Base-by-base conservation (phyloP, 1,140 invertebrate genomes). In the Microplitis mediator region DNA sequence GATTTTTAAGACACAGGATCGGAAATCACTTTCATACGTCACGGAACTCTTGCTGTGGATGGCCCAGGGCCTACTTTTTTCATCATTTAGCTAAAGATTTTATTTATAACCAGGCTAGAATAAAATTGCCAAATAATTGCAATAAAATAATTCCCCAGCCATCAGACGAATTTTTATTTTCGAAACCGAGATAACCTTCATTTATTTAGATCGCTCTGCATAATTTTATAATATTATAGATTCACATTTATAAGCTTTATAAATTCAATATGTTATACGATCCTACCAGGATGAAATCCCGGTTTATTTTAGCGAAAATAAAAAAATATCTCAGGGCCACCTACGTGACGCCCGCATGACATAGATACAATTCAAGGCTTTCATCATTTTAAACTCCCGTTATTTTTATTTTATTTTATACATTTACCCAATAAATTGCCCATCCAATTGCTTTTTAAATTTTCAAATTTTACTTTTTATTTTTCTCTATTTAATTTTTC, bases 321-420 rank as follows among this genome's bases (percentile, higher is more conserved):
- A 23, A 23, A 23, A 23, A 72, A 58, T 34, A 14, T 14, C 8
- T 52, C 11, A 11, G 35, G 62, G n/a, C 62, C 70, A 72, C 62
- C 70, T 66, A 52, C 62, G 52, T 66, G 62, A 65, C 34, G 62
- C 70, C 70, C 70, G 62, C 63, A 72, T 72, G 45, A 39, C 63
- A 62, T 13, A 13, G 34, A 62, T 62, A n/a, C 32, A 35, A n/a
- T 39, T 35, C 3, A 13, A 39, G 9, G 13, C 11, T 36, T 39
- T 39, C 34, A 45, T 45, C 5, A 6, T 45, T 45, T 45, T 45
- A 9, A 45, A 45, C 6, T 45, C 39, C 5, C 13, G 51, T 54
- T 32, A 35, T 62, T 8, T 62, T 62, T 62, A n/a, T 11, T 11
- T 11, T 3, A 32, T 8, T 62, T 13, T 56, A 23, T 16, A 56